Conservation (phyloP, 2,888 invertebrate species). For the Crioceris asparagi region DNA sequence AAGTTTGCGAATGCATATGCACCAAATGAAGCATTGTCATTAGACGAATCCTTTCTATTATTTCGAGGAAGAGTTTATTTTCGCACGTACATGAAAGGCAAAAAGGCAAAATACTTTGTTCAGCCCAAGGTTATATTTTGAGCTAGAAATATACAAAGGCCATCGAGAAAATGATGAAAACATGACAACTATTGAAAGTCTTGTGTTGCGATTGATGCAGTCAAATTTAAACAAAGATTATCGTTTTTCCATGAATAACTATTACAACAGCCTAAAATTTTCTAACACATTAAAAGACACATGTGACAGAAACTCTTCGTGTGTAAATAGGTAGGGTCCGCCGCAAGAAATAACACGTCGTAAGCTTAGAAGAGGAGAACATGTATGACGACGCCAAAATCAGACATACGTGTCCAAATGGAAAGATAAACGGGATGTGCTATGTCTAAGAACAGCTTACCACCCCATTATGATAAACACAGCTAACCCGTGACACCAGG, state of each 20-base stretch:
- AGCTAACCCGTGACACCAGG: slow-evolving; percentile 1
- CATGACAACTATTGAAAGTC: neutral
- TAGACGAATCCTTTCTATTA: neutral
- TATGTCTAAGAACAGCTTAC: slow-evolving; percentile 3
- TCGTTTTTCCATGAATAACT: slow-evolving; percentile 4
- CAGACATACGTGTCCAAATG: slow-evolving; percentile 8
- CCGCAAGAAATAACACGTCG: neutral
- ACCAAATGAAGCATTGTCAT: neutral
- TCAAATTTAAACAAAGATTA: too few relatives aligned
- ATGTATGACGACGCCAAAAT: slow-evolving; percentile 5
- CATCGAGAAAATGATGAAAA: neutral
- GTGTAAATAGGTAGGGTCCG: slow-evolving; percentile 5
- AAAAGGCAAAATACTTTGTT: neutral
- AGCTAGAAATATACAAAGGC: neutral
- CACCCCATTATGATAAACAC: slow-evolving; percentile 2
- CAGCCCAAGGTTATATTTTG: neutral
- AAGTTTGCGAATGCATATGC: too few relatives aligned
- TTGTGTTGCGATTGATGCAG: too few relatives aligned
- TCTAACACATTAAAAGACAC: slow-evolving; percentile 2
- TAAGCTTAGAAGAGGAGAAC: slow-evolving; percentile 1
- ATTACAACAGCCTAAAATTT: slow-evolving; percentile 2
- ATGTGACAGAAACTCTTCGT: slow-evolving; percentile 3
- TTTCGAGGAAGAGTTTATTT: neutral
- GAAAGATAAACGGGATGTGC: slow-evolving; percentile 5
- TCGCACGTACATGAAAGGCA: neutral